Evolutionary conservation across 2,113 vertebrate species (phyloP), one percentile per base, ranked within the genome.

Genomic region (Charina bottae): DNA sequence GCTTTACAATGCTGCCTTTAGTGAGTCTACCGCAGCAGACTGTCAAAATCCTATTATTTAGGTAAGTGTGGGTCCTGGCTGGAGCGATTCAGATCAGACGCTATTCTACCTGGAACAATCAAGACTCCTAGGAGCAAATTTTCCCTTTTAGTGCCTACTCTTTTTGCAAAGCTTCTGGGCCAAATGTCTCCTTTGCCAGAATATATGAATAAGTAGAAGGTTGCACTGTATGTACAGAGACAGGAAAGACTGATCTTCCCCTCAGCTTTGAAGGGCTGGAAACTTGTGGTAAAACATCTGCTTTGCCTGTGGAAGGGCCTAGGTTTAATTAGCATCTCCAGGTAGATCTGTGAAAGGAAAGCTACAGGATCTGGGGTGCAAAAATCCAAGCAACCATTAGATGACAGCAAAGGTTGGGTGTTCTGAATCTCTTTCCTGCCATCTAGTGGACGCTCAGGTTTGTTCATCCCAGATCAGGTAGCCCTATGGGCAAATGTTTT

Each of bases 41-140:
- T 60, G 68, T 88, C 87, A 88, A 84, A 92, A 88, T 54, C 72
- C 10, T 83, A 42, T 92, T 24, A 83, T 54, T 92, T 92, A 85
- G 83, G 19, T 88, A 92, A 92, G 53, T 62, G 87, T 62, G 33
- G 58, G 87, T 24, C 84, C 78, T 89, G 72, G 46, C 7, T 64
- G 56, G 23, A 19, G 49, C n/a, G 87, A 92, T 89, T 89, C 78
- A 89, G n/a, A 42, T 84, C 26, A 33, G 72, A 49, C 15, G 42
- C 58, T 55, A 89, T 68, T 92, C 58, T 23, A 37, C 12, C 7
- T 33, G 49, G 91, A 88, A 42, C 46, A 62, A 92, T 88, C 24
- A 84, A 83, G 19, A 10, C 5, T 33, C 64, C 54, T 49, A 15
- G 13, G 26, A 85, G 49, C 46, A 46, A 53, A 86, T 26, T 83